These are phyloP conservation scores for Troides helena DNA, from an alignment of 2,888 invertebrate genomes.

Conservation along the genomic window DNA sequence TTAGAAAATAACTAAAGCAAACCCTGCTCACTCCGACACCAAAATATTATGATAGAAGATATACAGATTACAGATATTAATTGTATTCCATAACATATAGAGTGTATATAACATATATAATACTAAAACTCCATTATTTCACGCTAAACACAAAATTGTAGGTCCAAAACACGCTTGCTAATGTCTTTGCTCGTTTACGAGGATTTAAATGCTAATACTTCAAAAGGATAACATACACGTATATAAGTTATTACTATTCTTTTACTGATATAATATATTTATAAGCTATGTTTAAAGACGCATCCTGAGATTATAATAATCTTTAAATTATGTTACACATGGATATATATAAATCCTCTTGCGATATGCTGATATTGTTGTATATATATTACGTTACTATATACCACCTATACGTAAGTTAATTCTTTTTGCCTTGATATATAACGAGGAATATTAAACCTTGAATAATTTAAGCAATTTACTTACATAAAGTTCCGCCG, in stretches of 20 bases:
- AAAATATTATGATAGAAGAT: not conserved
- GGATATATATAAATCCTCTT: too few species aligned
- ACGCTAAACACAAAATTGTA: not conserved
- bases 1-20: too few species aligned
- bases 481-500: slow-evolving; percentile 58
- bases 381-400: too few species aligned
- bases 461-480: slow-evolving; percentile 8
- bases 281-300: too few species aligned
- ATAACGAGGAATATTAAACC: not conserved
- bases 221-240: slow-evolving; percentile 2
- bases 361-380: too few species aligned
- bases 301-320: too few species aligned
- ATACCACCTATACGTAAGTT: not conserved
- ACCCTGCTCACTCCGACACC: too few species aligned
- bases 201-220: slow-evolving; percentile 4
- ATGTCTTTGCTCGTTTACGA: slow-evolving; percentile 17
- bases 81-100: not conserved
- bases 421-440: not conserved
- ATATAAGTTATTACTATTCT: not conserved
- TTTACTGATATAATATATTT: not conserved
- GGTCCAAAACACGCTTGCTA: slow-evolving; percentile 4
- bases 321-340: too few species aligned
- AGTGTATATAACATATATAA: not conserved
- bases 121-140: not conserved
- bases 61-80: not conserved